These are phyloP conservation scores for Eupithecia dodoneata DNA, from an alignment of 2,888 invertebrate genomes.

Conservation along the genomic window DNA sequence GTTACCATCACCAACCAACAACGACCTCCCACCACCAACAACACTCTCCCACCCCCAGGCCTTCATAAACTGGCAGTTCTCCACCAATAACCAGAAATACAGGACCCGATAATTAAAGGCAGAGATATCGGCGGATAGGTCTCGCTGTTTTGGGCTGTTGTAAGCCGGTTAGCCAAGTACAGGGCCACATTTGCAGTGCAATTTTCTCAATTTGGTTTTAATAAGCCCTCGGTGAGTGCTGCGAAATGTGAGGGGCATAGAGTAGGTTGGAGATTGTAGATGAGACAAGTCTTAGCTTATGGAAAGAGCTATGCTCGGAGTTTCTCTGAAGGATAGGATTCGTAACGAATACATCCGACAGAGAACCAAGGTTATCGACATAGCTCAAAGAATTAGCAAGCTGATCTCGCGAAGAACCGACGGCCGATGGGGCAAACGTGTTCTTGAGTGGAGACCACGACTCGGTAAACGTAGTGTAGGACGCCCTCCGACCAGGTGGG, in stretches of 20 bases:
- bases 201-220: conserved; percentile 83
- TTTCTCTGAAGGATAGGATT: too few relatives aligned
- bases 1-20: conserved; percentile 40
- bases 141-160: conserved; percentile 49
- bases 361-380: too few relatives aligned
- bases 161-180: conserved; percentile 75
- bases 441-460: too few relatives aligned
- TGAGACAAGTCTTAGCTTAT: conserved; percentile 20
- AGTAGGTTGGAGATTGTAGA: conserved; percentile 46
- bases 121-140: conserved; percentile 44
- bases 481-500: too few relatives aligned
- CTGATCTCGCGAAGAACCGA: too few relatives aligned
- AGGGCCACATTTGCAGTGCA: conserved; percentile 81
- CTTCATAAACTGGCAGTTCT: conserved; percentile 50
- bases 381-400: too few relatives aligned
- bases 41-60: conserved; percentile 43
- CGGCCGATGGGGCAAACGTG: too few relatives aligned
- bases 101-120: conserved; percentile 46
- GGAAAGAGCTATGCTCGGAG: too few relatives aligned
- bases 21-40: conserved; percentile 20
- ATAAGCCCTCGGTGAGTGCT: conserved; percentile 75
- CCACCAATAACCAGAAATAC: conserved; percentile 45
- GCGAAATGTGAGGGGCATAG: conserved; percentile 65
- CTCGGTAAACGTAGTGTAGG: too few relatives aligned
- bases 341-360: too few relatives aligned